Base-by-base conservation (phyloP, 2,113 vertebrate genomes). In the Parotia lawesii region DNA sequence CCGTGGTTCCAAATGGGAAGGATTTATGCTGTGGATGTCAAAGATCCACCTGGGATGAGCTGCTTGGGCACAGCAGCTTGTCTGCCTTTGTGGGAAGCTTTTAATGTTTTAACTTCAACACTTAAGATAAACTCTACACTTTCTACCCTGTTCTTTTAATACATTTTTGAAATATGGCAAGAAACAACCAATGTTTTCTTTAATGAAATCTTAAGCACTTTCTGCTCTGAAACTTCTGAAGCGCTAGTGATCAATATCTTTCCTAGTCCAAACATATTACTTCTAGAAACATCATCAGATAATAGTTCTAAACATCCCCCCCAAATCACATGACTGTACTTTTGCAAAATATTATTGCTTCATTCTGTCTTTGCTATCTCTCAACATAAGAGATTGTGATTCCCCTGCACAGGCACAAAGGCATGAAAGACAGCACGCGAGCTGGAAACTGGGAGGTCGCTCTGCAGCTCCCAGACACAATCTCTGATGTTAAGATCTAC, bases 401-500 rank as follows among this genome's bases (percentile, higher is more conserved):
- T 92, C 89, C 57, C 54, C 57, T 58, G 81, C 22, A 31, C 3
- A 78, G 74, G 27, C 67, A 89, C 76, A 91, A 96, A 88, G 72
- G 82, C 75, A 94, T 48, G 79, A 94, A 88, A 88, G 82, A 33
- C 35, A 88, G 80, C 78, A 58, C 15, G 3, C 0, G 5, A 93
- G 74, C 57, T 38, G 54, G 93, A 65, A 76, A 95, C 54, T n/a
- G 60, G 57, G 65, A 96, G 90, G 79, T 64, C 21, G 44, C 72
- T 94, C 67, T 85, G 81, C 85, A 73, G 91, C 87, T 97, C 89
- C 89, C 85, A 88, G 90, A 77, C 82, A 85, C 83, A 54, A 91
- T 84, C 87, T 94, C 93, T 95, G 92, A 88, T 91, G 85, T 64
- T 95, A 76, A 38, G 67, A 95, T 87, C 92, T 90, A 92, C 83